Base-by-base conservation (phyloP, 2,888 invertebrate species). In the Tuta absoluta region DNA sequence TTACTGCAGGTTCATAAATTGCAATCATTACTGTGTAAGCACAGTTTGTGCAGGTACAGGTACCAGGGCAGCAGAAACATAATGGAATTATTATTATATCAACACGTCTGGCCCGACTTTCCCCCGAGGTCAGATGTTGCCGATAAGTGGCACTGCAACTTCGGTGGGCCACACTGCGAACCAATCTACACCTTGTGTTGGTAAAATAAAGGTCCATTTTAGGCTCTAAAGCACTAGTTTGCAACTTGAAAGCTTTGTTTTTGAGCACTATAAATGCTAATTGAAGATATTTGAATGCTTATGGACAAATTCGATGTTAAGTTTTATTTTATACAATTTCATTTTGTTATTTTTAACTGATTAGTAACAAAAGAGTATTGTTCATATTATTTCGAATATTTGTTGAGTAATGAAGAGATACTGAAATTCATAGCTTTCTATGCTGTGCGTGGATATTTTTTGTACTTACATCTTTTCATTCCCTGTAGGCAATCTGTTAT, bases 101-200 rank as follows among this genome's bases (percentile, higher is more conserved):
- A 51, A 28, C 33, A 51, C 70, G 65, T 59, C 63, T 62, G 66
- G n/a, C 45, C n/a, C 63, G 24, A 60, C 63, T 71, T 68, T 72
- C 65, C 65, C 70, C 68, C 65, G 72, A 70, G 73, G 71, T 72
- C 69, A 73, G 70, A 75, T 74, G 61, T 64, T 61, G 59, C 23
- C 66, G 71, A 74, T 74, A 71, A 70, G 69, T 56, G 56, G 56
- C 33, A 33, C 33, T 33, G 56, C 56, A 56, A 56, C 24, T 56
- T 56, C 56, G 24, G 24, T 56, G 51, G 51, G 21, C 51, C 48
- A 51, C 48, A 51, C 21, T 19, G 19, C 51, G 12, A 4, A 28
- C 28, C 2, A 56, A 28, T 4, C 33, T n/a, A 56, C 8, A 8
- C 56, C 23, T 28, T 56, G 5, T 56, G 1, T 2, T 2, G 2